Evolutionary conservation across 2,113 vertebrate species (phyloP), one percentile per base, ranked within the genome.

Genomic region (Oreochromis aureus): DNA sequence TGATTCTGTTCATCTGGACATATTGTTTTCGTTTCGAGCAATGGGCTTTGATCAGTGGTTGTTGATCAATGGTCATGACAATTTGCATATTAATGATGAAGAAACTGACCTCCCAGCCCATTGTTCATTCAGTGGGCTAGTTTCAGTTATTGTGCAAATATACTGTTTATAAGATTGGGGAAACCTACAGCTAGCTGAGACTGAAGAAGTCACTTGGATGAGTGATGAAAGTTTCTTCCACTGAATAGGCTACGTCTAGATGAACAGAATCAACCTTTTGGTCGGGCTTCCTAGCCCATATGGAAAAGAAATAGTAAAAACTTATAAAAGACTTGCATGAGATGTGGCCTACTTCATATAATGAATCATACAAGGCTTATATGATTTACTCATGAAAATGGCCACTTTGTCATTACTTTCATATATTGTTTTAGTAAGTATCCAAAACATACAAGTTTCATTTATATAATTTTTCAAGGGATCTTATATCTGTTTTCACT

Each of bases 21-120:
- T 32, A 32, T 16, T 9, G 0, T 59, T 59, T 0, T 58, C 4
- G 1, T 56, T 56, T 27, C 2, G 6, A 27, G 11, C 55, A 13
- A 13, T 56, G 55, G 55, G 54, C 22, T 56, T 56, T 13, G 55
- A 56, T 56, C 11, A 2, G 54, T 11, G 54, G 11, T 7, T 56
- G 2, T 27, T 56, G 54, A 56, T 51, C 48, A 9, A 53, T 19
- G 8, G 4, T 1, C 8, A 53, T 53, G 51, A n/a, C 51, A 53
- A 53, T 53, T 53, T 53, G 8, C 51, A 53, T 53, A 53, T 53
- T n/a, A 53, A 5, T n/a, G 1, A n/a, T 53, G 1, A 53, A 53
- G 18, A 3, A 53, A 53, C 51, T 53, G 18, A 53, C 18, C 18
- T 53, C 51, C 18, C 51, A 19, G 8, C 18, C 9, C 51, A 10